Conservation (phyloP, 2,797 vertebrate species). For the Aselliscus stoliczkanus region DNA sequence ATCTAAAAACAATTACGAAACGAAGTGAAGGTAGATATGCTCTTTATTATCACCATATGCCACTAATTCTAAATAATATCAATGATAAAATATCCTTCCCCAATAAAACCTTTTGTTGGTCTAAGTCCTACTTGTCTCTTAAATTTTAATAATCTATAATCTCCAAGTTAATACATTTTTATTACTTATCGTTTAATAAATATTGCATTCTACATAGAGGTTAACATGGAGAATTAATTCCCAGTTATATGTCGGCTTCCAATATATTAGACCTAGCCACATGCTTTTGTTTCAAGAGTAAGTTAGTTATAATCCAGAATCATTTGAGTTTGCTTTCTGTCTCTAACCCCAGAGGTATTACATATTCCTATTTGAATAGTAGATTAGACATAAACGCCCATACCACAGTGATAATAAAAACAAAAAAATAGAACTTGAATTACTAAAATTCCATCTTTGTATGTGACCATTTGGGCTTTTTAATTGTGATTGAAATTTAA, state of each 20-base stretch:
- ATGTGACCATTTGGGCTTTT: not conserved
- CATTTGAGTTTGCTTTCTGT: not conserved
- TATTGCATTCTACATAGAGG: not conserved
- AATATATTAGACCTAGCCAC: not conserved
- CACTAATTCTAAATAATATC: not conserved
- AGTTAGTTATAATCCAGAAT: not conserved
- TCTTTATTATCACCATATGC: not conserved
- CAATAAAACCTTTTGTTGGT: not conserved
- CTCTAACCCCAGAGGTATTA: not conserved
- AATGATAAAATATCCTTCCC: not conserved
- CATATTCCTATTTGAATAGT: not conserved
- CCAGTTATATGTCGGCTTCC: not conserved
- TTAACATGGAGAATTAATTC: not conserved
- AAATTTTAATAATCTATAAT: not conserved
- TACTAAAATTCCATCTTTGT: not conserved
- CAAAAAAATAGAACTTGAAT: not conserved
- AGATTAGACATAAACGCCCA: not conserved
- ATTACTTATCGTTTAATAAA: not conserved
- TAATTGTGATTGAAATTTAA: constrained; percentile 10
- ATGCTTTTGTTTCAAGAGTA: not conserved
- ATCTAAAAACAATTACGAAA: not conserved
- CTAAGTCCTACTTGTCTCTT: not conserved
- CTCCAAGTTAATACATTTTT: constrained; percentile 20
- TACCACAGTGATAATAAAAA: not conserved
- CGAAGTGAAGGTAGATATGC: not conserved